Base-by-base conservation (phyloP, 2,888 invertebrate genomes). In the Thysanoteuthis rhombus region DNA sequence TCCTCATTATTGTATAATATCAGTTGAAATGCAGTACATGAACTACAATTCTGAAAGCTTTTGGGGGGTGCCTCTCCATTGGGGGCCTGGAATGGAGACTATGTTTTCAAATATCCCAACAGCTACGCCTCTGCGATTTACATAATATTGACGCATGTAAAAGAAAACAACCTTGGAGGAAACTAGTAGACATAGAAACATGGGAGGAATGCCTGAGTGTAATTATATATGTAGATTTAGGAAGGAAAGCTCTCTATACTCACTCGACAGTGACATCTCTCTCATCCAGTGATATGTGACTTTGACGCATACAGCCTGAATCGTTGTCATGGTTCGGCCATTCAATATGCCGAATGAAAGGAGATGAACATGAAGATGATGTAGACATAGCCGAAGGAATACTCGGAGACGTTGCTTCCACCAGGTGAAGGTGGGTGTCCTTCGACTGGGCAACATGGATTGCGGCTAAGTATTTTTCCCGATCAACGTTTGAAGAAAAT, bases 381-480 rank as follows among this genome's bases (percentile, higher is more conserved):
- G 93, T 58, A n/a, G 93, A 58, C 47, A 58, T 58, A 32, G 93
- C 93, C 39, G 93, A 58, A 39, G 58, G 93, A 6, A 52, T 39
- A 39, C 39, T 39, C 1, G 93, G 93, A 36, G 93, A 93, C 6
- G 93, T 93, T 16, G 93, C 93, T 93, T 93, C 93, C 93, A 93
- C 93, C 47, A 93, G 52, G 16, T 93, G 93, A n/a, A 93, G 52
- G 58, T 58, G 58, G 5, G 93, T 93, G 38, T 93, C 93, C 39
- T 93, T 93, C 58, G 93, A 93, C 28, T 93, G 93, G 16, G 93
- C 93, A 32, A 93, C 93, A 58, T 93, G 93, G 28, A 93, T 47
- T n/a, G 93, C 93, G 36, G 93, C 93, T 58, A 93, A 52, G 93
- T 93, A 93, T 38, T 93, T 93, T 47, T 93, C 93, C 58, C 93